Base-by-base conservation (phyloP, 2,888 invertebrate species). In the Callinectes sapidus region DNA sequence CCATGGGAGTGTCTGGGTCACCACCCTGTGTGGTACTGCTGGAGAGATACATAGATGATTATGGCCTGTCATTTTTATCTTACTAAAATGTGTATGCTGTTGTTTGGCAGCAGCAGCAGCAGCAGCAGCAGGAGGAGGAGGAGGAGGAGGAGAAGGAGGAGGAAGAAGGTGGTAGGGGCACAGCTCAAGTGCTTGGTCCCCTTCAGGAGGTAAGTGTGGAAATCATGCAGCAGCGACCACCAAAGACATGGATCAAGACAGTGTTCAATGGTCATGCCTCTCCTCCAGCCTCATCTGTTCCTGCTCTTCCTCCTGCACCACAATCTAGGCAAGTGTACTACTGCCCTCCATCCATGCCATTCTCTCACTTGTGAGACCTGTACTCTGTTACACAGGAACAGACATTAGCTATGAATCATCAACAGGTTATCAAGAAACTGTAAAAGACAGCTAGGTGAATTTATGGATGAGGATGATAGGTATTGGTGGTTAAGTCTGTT, bases 181-280 rank as follows among this genome's bases (percentile, higher is more conserved):
- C 16, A 18, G 55, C 39, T 13, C 10, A 54, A 35, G 77, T 39
- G 35, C 61, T 14, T 54, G 89, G 35, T 3, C 85, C 90, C 32
- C 61, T 81, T 0, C 81, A 91, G n/a, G 91, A 90, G 88, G 90
- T 93, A 18, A 93, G 91, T 2, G 92, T 93, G 55, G 91, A 93
- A 55, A 93, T 93, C 85, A 93, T 93, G 39, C 91, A 93, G 66
- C 89, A 90, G 32, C 86, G 87, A 32, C 42, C 71, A 48, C 61
- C 81, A 61, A 87, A 28, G 18, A 10, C 35, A 16, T 35, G 81
- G 32, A n/a, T 35, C 14, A 5, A 32, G 81, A 35, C 35, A 35
- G 35, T 28, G n/a, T 77, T 77, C 8, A 32, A 28, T 28, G 23
- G 2, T 28, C 28, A 28, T 28, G 71, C 13, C n/a, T 8, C 71